Conservation (phyloP, 1,140 invertebrate species). For the Colletes latitarsis region DNA sequence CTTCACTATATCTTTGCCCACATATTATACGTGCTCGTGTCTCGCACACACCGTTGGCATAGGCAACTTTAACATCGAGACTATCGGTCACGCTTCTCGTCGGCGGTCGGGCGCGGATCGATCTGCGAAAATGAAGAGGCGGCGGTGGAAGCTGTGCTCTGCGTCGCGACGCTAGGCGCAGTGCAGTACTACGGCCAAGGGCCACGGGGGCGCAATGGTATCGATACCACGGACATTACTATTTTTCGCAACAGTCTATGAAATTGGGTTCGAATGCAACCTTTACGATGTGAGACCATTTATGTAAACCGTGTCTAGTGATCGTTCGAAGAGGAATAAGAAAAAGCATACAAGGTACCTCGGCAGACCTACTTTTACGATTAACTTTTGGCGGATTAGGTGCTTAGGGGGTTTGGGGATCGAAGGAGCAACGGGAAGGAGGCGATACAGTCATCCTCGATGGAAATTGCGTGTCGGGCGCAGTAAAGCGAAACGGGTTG, state of each 20-base stretch:
- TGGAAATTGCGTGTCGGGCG: not conserved
- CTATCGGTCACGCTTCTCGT: constrained; percentile 31
- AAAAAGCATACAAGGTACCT: too few relatives aligned
- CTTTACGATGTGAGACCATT: too few relatives aligned
- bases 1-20: not conserved
- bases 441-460: not conserved
- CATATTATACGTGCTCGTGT: not conserved
- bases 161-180: constrained; percentile 48
- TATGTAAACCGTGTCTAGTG: too few relatives aligned
- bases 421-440: not conserved
- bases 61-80: constrained; percentile 30
- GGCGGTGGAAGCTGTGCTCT: constrained; percentile 53
- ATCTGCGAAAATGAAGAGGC: constrained; percentile 43
- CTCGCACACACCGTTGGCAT: constrained; percentile 3
- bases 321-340: too few relatives aligned
- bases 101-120: constrained; percentile 50
- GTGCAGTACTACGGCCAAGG: constrained; percentile 18
- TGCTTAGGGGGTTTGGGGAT: not conserved
- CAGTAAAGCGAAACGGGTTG: not conserved
- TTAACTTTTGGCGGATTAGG: not conserved
- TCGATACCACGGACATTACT: not conserved
- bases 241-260: not conserved
- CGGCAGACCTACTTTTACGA: not conserved
- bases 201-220: not conserved
- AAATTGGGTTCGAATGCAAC: too few relatives aligned